Base-by-base conservation (phyloP, 2,888 invertebrate species). In the Polia nebulosa region DNA sequence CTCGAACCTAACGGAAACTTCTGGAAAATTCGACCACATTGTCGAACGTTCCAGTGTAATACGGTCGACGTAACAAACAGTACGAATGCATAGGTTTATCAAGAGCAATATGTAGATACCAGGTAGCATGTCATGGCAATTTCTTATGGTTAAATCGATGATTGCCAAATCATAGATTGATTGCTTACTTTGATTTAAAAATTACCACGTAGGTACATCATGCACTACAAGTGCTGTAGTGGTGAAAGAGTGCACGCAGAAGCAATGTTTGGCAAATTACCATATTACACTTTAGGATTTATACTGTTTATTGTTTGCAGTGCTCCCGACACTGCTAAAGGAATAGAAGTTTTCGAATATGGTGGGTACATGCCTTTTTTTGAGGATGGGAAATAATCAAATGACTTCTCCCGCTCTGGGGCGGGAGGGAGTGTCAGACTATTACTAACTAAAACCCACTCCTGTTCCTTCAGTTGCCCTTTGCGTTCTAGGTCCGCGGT, bases 261-360 rank as follows among this genome's bases (percentile, higher is more conserved):
- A 25, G 63, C 44, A 36, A 76, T 77, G 73, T 49, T 20, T 25
- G n/a, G 25, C 15, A 60, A 11, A 41, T 44, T 63, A 32, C 9
- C 9, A 7, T 47, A 22, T 57, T 61, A 20, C n/a, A 47, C 8
- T 15, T 36, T 63, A 22, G 39, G 25, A 49, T 20, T 57, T 22
- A 25, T 53, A 27, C 15, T 76, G 9, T 52, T 62, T 17, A 29
- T 61, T 39, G 8, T 44, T 49, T 60, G 32, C 27, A 47, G 11
- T 41, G 29, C 47, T 27, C 0, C 0, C 3, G 32, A 56, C 7
- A 36, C n/a, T 41, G 8, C 27, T 25, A 7, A n/a, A 32, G 6
- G 62, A 11, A 58, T 85, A 44, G 11, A 56, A 32, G 52, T 69
- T 71, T 83, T 70, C 60, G 87, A 87, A 84, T 87, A 84, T 72